Evolutionary conservation across 2,113 vertebrate species (phyloP).

Genomic region (Conger conger): DNA sequence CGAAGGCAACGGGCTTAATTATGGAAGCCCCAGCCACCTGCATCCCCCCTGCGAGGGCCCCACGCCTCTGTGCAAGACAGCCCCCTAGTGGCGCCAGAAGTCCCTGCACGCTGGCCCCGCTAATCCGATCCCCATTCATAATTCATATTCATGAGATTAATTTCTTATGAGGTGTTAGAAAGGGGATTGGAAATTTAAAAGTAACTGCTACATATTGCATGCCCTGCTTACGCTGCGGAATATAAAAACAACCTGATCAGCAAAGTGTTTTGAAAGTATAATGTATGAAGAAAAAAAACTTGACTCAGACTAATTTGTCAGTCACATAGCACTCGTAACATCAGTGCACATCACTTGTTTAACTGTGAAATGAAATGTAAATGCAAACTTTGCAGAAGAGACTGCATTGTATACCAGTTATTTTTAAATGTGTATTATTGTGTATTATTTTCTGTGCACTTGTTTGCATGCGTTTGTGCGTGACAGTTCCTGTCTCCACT

Average conservation of each 20-base stretch:
- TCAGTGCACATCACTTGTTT: neutral
- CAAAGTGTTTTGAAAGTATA: slow-evolving; percentile 22
- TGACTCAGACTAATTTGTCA: neutral
- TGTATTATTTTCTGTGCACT: neutral
- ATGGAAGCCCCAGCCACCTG: slow-evolving; percentile 17
- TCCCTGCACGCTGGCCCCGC: neutral
- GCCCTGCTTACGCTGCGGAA: slow-evolving; percentile 26
- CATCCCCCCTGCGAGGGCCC: neutral
- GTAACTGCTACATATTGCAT: slow-evolving; percentile 29
- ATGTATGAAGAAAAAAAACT: neutral
- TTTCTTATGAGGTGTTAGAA: slow-evolving; percentile 32
- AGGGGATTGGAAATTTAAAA: slow-evolving; percentile 9
- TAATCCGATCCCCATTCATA: slow-evolving; percentile 20
- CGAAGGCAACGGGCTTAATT: slow-evolving; percentile 15
- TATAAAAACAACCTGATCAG: slow-evolving; percentile 24
- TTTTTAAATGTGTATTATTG: neutral
- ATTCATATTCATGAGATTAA: slow-evolving; percentile 30
- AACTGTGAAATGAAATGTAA: neutral
- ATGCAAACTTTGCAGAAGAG: neutral
- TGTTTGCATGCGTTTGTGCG: neutral
- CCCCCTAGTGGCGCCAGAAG: slow-evolving; percentile 19
- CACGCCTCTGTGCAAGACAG: slow-evolving; percentile 11
- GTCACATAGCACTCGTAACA: neutral
- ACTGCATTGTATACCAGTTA: too few relatives aligned
- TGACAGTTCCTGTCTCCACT: too few relatives aligned